These are phyloP conservation scores for Sylvia borin DNA, from an alignment of 2,797 vertebrate species.

Conservation along the genomic window DNA sequence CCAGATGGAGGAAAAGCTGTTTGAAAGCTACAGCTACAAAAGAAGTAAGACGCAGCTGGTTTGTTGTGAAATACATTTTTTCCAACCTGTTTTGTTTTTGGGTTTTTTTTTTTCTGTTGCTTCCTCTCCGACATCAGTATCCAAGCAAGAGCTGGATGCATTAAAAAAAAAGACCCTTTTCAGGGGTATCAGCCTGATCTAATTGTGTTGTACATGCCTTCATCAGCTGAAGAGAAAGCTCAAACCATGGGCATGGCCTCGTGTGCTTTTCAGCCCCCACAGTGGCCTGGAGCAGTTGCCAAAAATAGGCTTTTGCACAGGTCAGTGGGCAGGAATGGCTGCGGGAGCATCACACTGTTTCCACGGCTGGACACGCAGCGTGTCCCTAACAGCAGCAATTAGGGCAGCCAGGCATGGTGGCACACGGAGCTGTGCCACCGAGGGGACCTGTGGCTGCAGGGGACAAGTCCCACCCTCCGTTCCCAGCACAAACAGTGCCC, in stretches of 20 bases:
- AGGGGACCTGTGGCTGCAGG: background rate
- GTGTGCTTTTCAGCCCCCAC: background rate
- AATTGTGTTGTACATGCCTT: background rate
- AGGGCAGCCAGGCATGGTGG: slow-evolving; percentile 44
- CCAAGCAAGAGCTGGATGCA: background rate
- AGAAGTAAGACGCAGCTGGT: background rate
- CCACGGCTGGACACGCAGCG: slow-evolving; percentile 40
- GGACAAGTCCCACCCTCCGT: background rate
- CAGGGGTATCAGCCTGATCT: background rate
- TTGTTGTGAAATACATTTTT: background rate
- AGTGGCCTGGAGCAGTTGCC: slow-evolving; percentile 55
- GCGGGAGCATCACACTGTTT: slow-evolving; percentile 53
- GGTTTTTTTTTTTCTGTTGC: background rate
- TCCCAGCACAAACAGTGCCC: background rate
- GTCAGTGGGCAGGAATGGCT: slow-evolving; percentile 70
- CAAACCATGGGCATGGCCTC: background rate
- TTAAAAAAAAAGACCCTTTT: background rate
- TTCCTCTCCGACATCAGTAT: background rate
- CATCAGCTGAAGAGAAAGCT: background rate
- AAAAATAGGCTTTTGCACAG: slow-evolving; percentile 75
- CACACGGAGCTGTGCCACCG: background rate
- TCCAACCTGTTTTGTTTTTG: background rate
- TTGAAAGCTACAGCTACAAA: background rate
- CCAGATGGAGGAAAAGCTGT: background rate
- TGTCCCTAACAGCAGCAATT: slow-evolving; percentile 38